Conservation (phyloP, 2,888 invertebrate genomes). For the Drosophila buzzatii region DNA sequence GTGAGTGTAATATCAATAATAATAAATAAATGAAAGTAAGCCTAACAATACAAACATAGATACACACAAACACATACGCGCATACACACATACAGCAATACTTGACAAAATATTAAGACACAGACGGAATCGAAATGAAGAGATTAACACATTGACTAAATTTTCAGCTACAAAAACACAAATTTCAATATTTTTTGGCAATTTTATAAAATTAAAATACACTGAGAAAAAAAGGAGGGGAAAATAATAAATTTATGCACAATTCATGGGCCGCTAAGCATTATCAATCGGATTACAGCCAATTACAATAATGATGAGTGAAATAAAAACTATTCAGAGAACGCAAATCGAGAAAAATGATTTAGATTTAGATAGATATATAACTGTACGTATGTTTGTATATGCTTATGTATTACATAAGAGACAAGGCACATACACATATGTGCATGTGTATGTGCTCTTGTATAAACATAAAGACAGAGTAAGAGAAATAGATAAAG, state of each 20-base stretch:
- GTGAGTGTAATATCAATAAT: not conserved
- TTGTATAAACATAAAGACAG: conserved; percentile 16
- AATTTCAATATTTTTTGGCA: conserved; percentile 11
- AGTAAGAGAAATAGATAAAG: conserved; percentile 38
- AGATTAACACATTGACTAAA: conserved; percentile 21
- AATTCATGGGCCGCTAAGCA: conserved; percentile 17
- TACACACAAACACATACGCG: conserved; percentile 14
- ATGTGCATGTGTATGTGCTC: not conserved
- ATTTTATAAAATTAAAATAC: not conserved
- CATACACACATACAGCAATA: conserved; percentile 8
- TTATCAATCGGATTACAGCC: conserved; percentile 40
- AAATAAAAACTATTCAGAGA: conserved; percentile 19
- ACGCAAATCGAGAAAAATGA: conserved; percentile 36
- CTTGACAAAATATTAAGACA: not conserved
- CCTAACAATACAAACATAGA: conserved; percentile 10
- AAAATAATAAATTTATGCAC: conserved; percentile 28
- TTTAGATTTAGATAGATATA: conserved; percentile 1
- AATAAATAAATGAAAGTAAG: not conserved
- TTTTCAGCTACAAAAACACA: conserved; percentile 31
- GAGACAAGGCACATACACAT: conserved; percentile 16
- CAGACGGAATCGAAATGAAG: not conserved
- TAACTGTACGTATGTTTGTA: conserved; percentile 18
- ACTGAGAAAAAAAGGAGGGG: not conserved
- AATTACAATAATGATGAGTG: conserved; percentile 30
- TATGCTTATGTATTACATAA: conserved; percentile 41